Base-by-base conservation (phyloP, 2,888 invertebrate species). In the Drosophila aldrichi region DNA sequence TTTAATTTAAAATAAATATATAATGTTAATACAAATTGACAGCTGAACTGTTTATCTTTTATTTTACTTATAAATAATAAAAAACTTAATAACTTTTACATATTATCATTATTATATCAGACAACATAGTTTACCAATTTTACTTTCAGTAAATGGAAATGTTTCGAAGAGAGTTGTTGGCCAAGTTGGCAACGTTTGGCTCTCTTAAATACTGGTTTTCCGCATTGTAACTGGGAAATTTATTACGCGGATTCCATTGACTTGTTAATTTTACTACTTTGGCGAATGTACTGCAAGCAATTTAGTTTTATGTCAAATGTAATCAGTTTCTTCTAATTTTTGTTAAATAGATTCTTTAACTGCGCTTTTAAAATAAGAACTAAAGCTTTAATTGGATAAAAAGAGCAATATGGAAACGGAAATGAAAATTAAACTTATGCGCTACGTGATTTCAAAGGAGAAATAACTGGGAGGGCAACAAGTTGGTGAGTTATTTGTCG, bases 121-220 rank as follows among this genome's bases (percentile, higher is more conserved):
- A 25, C 25, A 32, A 9, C 9, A 9, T 9, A 32, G 9, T n/a
- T 36, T 59, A 38, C 29, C 46, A 32, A n/a, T 20, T 12, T 22
- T 20, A 32, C 8, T 20, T 3, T 16, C 18, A 12, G 16, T 18
- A 34, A 43, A 29, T 32, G 12, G 12, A 62, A 25, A 25, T 25
- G 1, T 7, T 25, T 6, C 7, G 25, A 25, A 25, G 25, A 25
- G 25, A 25, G 25, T 25, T 1, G 2, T 25, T 25, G 9, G n/a
- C 44, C 57, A 55, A 20, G 22, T 2, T 16, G 10, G n/a, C 14
- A 7, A 20, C 8, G 1, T 18, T 0, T 12, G 16, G 29, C 36
- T 63, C 79, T 78, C 77, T 78, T 75, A 78, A 78, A 78, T 79
- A 78, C 65, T 66, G 77, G 77, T 44, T 76, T 74, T 63, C 3